phyloP scores from a whole-genome alignment of 2,113 vertebrate species.

The Anolis sagrei region DNA sequence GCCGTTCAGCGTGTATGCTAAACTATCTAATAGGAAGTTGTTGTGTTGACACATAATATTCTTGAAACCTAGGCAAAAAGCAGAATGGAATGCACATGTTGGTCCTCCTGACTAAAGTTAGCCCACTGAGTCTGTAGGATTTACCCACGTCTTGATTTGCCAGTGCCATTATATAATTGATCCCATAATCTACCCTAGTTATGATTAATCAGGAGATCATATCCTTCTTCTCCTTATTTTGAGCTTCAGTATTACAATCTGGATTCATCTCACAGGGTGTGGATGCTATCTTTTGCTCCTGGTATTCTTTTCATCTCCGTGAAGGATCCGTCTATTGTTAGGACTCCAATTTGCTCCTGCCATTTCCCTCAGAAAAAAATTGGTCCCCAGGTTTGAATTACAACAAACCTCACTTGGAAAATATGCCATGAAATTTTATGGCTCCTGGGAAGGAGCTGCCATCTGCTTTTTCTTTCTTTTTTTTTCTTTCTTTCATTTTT shows the following conservation, averaged over 20 bases:
- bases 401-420: slow-evolving; percentile 91
- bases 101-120: no score
- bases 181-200: no score
- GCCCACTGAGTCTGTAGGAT: no score
- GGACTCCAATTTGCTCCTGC: slow-evolving; percentile 8
- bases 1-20: background rate
- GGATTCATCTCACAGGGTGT: background rate
- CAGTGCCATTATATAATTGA: no score
- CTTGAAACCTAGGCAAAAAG: background rate
- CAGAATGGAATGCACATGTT: background rate
- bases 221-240: background rate
- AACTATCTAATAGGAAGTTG: no score
- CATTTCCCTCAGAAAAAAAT: slow-evolving; percentile 63
- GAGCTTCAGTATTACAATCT: background rate
- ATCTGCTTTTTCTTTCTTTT: slow-evolving; percentile 81
- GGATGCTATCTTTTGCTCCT: slow-evolving; percentile 24
- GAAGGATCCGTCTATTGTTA: slow-evolving; percentile 60
- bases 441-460: slow-evolving; percentile 81
- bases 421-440: slow-evolving; percentile 93
- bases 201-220: no score
- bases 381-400: slow-evolving; percentile 83
- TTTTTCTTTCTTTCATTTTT: background rate
- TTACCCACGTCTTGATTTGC: no score
- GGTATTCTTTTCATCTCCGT: background rate
- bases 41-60: no score